Base-by-base conservation (phyloP, 1,140 invertebrate genomes). In the Leguminivora glycinivorella region DNA sequence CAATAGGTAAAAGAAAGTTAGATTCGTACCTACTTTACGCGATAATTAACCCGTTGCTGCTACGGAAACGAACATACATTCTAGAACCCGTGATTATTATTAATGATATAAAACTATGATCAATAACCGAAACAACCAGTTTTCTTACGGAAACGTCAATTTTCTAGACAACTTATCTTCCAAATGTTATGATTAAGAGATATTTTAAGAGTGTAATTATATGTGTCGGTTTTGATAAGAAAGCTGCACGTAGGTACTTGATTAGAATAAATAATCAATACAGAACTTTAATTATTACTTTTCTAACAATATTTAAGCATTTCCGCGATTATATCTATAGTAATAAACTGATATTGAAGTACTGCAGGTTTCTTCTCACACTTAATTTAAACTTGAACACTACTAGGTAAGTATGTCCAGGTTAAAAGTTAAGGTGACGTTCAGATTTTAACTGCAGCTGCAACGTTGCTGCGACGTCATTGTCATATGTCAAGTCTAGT, bases 141-240 rank as follows among this genome's bases (percentile, higher is more conserved):
- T 52, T 52, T 52, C 17, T 22, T 52, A 22, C 47, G 47, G 47
- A 52, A 52, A 52, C 47, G 19, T 52, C 47, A 52, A 22, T 22
- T 52, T 22, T 22, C 9, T 47, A 52, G 47, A 52, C 47, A 52
- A 52, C 47, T 19, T 52, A 52, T 52, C 47, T 52, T 52, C 17
- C 14, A 52, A 52, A 52, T 52, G 47, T 52, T 52, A 52, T 52
- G 43, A 52, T 52, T 52, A 52, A 52, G 43, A 52, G 43, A 52
- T 52, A 52, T 52, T 22, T 17, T 9, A 1, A 19, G 43, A 5
- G 5, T 52, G 43, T 52, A 52, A 52, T 52, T 52, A 52, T 52
- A 52, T 52, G 17, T 52, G 17, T 52, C 7, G 43, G 17, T 7
- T 19, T 19, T 19, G 43, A 22, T 22, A 17, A 52, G 43, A 52